These are phyloP conservation scores for Psilanteris sp. DNA, from an alignment of 1,140 invertebrate species.

Conservation along the genomic window DNA sequence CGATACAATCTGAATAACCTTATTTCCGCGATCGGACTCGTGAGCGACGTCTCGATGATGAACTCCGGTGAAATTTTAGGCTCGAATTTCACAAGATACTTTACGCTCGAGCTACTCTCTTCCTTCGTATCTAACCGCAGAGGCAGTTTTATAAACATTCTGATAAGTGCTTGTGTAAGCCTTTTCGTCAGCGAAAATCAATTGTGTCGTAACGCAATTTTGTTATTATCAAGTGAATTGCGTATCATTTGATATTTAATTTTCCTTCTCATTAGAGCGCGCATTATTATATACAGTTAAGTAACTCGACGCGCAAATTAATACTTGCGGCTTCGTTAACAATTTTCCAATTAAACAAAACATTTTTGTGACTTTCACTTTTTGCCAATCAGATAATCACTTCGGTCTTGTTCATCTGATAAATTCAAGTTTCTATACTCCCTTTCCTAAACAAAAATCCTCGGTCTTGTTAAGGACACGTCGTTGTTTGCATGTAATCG, in stretches of 20 bases:
- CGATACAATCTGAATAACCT: slow-evolving; percentile 69
- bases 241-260: slow-evolving; percentile 20
- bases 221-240: slow-evolving; percentile 17
- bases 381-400: slow-evolving; percentile 1
- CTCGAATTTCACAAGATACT: slow-evolving; percentile 68
- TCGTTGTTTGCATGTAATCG: slow-evolving; percentile 6
- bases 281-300: background rate
- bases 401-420: background rate
- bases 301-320: slow-evolving; percentile 20
- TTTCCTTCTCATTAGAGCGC: slow-evolving; percentile 15
- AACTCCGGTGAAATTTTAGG: slow-evolving; percentile 69
- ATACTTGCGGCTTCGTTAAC: slow-evolving; percentile 13
- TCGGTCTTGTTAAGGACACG: background rate
- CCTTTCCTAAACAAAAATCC: background rate
- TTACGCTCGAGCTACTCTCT: slow-evolving; percentile 53
- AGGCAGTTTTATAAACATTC: slow-evolving; percentile 9
- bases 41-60: slow-evolving; percentile 66
- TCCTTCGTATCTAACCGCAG: slow-evolving; percentile 13
- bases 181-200: slow-evolving; percentile 20
- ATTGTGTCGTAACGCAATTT: slow-evolving; percentile 26
- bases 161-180: slow-evolving; percentile 31
- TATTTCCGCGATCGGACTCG: slow-evolving; percentile 67
- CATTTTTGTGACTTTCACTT: slow-evolving; percentile 6
- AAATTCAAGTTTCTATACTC: background rate
- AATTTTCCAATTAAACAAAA: background rate